These are phyloP conservation scores for Trichonephila clavipes DNA, from an alignment of 1,140 invertebrate species.

Conservation along the genomic window DNA sequence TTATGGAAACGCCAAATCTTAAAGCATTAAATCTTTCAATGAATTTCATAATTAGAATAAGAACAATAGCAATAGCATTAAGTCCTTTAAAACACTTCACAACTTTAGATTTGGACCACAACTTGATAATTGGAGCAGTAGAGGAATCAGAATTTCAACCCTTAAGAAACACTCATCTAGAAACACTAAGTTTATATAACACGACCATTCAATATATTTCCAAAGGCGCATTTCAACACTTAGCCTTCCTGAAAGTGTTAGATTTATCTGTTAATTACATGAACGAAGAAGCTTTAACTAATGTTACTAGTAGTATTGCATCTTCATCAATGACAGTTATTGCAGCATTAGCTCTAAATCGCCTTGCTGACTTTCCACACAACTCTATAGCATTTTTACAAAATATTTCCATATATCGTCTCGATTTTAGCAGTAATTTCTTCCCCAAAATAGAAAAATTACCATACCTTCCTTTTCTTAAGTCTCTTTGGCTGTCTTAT, in stretches of 20 bases:
- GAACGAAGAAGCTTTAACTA: constrained; percentile 23
- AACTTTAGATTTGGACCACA: constrained; percentile 22
- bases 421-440: constrained; percentile 15
- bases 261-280: constrained; percentile 33
- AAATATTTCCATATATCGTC: constrained; percentile 23
- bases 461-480: constrained; percentile 31
- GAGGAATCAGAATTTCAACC: background rate
- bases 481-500: background rate
- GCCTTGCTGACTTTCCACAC: constrained; percentile 11
- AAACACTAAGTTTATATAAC: background rate
- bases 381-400: background rate
- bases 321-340: background rate
- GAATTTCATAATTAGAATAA: background rate
- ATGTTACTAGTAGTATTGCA: constrained; percentile 9
- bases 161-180: background rate
- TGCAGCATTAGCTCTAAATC: background rate
- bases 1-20: background rate
- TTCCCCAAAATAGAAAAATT: background rate
- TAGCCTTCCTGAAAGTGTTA: constrained; percentile 30
- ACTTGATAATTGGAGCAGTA: background rate
- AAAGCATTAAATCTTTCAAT: constrained; percentile 27
- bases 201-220: background rate
- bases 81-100: background rate
- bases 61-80: background rate
- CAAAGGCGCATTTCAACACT: constrained; percentile 7